These are phyloP conservation scores for Holcopasites calliopsidis DNA, from an alignment of 1,140 invertebrate genomes.

Conservation along the genomic window DNA sequence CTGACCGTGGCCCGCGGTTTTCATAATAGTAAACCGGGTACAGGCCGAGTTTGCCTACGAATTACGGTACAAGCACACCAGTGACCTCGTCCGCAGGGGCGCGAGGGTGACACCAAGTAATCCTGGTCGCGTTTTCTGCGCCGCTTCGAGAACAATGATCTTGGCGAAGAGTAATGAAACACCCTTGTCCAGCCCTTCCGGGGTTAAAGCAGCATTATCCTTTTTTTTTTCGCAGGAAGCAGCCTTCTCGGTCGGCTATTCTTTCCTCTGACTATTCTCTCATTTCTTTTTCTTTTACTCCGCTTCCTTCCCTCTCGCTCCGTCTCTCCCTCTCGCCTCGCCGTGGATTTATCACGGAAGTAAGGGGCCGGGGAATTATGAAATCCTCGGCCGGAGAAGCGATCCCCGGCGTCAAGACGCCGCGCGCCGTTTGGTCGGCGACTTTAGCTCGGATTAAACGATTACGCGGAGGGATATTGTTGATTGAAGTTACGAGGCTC, in stretches of 20 bases:
- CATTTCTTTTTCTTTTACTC: neutral
- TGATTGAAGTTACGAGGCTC: neutral
- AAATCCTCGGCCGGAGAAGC: slow-evolving; percentile 38
- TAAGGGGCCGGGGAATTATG: slow-evolving; percentile 47
- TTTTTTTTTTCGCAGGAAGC: slow-evolving; percentile 52
- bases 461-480: neutral
- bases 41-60: slow-evolving; percentile 42
- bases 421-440: neutral
- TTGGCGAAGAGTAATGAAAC: slow-evolving; percentile 63
- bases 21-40: neutral
- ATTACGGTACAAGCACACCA: slow-evolving; percentile 10
- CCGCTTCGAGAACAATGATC: slow-evolving; percentile 59
- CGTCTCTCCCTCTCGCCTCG: no score
- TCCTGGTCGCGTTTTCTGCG: slow-evolving; percentile 51
- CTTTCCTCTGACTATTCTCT: slow-evolving; percentile 49
- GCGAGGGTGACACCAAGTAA: slow-evolving; percentile 8
- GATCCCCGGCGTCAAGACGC: neutral
- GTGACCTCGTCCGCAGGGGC: slow-evolving; percentile 23
- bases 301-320: no score
- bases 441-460: neutral
- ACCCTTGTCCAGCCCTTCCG: slow-evolving; percentile 44
- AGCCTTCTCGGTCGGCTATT: slow-evolving; percentile 48
- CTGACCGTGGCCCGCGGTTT: neutral
- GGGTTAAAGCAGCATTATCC: slow-evolving; percentile 60
- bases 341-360: slow-evolving; percentile 43